phyloP scores from a whole-genome alignment of 1,140 invertebrate species.

The Lordiphosa collinella region DNA sequence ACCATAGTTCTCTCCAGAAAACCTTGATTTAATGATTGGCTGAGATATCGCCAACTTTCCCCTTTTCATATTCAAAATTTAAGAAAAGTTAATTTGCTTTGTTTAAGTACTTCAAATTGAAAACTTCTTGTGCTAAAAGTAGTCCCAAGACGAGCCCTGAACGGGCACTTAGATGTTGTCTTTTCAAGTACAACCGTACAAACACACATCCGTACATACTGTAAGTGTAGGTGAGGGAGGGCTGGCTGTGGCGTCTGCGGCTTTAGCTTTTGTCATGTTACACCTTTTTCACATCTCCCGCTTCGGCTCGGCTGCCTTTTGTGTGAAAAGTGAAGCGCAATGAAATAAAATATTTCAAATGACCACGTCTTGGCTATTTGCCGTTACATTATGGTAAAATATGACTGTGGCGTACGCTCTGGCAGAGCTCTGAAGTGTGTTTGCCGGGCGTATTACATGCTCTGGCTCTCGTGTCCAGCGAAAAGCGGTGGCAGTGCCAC shows the following conservation, averaged over 20 bases:
- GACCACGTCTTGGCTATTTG: constrained; percentile 75
- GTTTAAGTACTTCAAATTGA: no score
- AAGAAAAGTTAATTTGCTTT: no score
- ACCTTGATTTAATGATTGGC: no score
- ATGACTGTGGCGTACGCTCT: constrained; percentile 49
- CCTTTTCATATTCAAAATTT: no score
- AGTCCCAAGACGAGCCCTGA: no score
- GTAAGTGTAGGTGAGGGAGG: no score
- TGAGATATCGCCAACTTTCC: no score
- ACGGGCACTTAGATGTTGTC: no score
- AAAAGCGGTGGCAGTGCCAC: constrained; percentile 13
- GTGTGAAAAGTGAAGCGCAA: constrained; percentile 60
- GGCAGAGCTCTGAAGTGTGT: constrained; percentile 22
- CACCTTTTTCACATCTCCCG: constrained; percentile 7
- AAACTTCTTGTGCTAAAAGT: no score
- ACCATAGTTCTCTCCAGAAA: no score
- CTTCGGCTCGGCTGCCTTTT: constrained; percentile 17
- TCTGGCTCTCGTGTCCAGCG: constrained; percentile 39
- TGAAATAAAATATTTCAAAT: constrained; percentile 76
- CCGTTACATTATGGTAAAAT: constrained; percentile 77
- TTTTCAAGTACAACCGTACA: no score
- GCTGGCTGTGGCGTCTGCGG: constrained; percentile 11
- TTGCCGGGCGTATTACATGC: background rate
- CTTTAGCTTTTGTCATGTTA: constrained; percentile 48
- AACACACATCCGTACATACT: no score